phyloP scores from a whole-genome alignment of 2,797 vertebrate genomes.

The Danio tinwini region DNA sequence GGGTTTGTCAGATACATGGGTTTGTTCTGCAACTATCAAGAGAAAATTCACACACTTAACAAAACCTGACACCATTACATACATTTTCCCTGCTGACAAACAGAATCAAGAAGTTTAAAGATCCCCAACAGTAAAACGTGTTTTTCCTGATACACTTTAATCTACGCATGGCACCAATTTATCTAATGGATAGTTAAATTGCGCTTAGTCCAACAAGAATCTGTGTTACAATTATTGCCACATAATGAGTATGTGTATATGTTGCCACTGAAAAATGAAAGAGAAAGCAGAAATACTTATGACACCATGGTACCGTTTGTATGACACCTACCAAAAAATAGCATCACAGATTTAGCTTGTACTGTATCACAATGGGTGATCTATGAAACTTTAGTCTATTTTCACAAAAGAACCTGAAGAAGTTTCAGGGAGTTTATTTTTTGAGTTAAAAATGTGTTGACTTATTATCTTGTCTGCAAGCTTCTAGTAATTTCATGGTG shows the following conservation, averaged over 20 bases:
- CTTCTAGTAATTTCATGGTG: neutral
- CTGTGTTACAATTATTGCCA: slow-evolving; percentile 6
- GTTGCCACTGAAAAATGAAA: slow-evolving; percentile 25
- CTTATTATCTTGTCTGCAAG: neutral
- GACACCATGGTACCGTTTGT: slow-evolving; percentile 35
- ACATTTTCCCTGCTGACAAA: neutral
- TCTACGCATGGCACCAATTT: neutral
- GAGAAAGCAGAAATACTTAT: neutral
- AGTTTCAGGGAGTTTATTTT: neutral
- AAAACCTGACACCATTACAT: neutral
- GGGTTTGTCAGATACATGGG: neutral
- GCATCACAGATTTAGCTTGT: neutral
- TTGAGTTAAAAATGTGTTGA: neutral
- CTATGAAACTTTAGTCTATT: neutral
- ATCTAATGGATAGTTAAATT: neutral
- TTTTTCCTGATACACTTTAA: slow-evolving; percentile 2
- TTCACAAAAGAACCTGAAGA: neutral
- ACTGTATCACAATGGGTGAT: neutral
- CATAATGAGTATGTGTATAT: neutral
- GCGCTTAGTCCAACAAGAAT: neutral
- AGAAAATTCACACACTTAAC: neutral
- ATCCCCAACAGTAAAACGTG: neutral
- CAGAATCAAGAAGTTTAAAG: neutral
- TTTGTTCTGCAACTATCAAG: neutral
- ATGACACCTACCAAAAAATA: neutral